Conservation (phyloP, 2,888 invertebrate species). For the Ceratothoa steindachneri region DNA sequence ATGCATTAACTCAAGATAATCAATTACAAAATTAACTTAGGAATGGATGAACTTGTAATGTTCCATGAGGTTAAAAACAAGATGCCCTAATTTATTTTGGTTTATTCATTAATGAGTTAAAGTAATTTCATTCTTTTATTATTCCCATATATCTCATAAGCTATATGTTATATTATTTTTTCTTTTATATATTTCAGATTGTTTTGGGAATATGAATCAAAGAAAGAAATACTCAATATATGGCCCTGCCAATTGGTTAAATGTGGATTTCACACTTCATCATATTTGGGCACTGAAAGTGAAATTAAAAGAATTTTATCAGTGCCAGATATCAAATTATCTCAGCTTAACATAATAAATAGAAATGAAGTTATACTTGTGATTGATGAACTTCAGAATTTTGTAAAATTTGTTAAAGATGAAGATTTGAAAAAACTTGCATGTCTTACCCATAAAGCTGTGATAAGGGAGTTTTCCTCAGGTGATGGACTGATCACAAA, state of each 20-base stretch:
- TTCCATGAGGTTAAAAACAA: too few species aligned
- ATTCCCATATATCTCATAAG: too few species aligned
- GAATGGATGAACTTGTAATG: too few species aligned
- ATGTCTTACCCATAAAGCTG: background rate
- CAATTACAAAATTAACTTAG: too few species aligned
- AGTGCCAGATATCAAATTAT: background rate
- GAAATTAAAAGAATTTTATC: background rate
- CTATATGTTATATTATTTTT: too few species aligned
- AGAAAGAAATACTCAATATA: background rate
- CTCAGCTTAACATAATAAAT: background rate
- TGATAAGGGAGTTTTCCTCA: background rate
- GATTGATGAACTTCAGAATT: background rate
- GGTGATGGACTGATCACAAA: background rate
- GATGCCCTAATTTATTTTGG: too few species aligned
- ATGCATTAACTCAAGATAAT: too few species aligned
- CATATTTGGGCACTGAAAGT: background rate
- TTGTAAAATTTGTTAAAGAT: background rate
- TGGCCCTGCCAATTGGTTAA: background rate
- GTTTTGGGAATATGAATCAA: background rate
- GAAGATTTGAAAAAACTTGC: background rate
- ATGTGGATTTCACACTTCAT: background rate
- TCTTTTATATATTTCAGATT: background rate
- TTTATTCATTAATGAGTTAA: too few species aligned
- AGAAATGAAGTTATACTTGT: background rate
- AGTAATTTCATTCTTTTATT: too few species aligned